A percentile compares a stretch with the other conserved stretches of the same genome.
Evolutionary conservation across 23 tunicate species (phyloP).

Genomic region (Ascidia mentula): DNA sequence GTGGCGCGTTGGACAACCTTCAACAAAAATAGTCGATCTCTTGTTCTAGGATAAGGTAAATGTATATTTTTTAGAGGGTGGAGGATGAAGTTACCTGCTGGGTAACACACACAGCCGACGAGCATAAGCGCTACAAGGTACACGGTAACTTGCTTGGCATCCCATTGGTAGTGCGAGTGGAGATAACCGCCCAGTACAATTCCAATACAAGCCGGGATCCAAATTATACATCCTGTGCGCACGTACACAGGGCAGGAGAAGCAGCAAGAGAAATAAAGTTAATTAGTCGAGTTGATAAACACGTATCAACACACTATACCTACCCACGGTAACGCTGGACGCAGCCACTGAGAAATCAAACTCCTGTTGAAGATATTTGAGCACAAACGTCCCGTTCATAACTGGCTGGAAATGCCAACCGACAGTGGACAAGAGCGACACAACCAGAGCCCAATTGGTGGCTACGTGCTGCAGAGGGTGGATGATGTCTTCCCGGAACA

Average conservation of each 20-base stretch:
- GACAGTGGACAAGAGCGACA: constrained; percentile 12
- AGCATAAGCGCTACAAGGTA: constrained; percentile 15
- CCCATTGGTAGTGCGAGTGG: constrained; percentile 8
- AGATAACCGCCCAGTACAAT: constrained; percentile 32
- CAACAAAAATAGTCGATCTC: no score
- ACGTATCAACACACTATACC: background rate
- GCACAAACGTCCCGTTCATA: constrained; percentile 40
- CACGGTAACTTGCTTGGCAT: constrained; percentile 8
- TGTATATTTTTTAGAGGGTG: background rate
- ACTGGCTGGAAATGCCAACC: constrained; percentile 43
- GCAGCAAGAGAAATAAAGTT: no score
- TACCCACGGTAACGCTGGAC: constrained; percentile 26
- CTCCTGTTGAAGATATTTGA: constrained; percentile 42
- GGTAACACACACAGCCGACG: constrained; percentile 12
- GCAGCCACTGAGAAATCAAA: constrained; percentile 17
- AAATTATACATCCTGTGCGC: constrained; percentile 18
- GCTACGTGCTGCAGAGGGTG: constrained; percentile 5
- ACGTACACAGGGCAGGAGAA: background rate
- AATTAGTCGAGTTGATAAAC: background rate
- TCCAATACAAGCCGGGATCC: constrained; percentile 29
- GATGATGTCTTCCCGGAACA: constrained; percentile 25
- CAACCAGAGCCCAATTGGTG: constrained; percentile 9
- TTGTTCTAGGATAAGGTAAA: background rate
- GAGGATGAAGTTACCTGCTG: constrained; percentile 19
- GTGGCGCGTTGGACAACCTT: constrained; percentile 24